These are phyloP conservation scores for Suillia variegata DNA, from an alignment of 2,888 invertebrate species.

Conservation along the genomic window DNA sequence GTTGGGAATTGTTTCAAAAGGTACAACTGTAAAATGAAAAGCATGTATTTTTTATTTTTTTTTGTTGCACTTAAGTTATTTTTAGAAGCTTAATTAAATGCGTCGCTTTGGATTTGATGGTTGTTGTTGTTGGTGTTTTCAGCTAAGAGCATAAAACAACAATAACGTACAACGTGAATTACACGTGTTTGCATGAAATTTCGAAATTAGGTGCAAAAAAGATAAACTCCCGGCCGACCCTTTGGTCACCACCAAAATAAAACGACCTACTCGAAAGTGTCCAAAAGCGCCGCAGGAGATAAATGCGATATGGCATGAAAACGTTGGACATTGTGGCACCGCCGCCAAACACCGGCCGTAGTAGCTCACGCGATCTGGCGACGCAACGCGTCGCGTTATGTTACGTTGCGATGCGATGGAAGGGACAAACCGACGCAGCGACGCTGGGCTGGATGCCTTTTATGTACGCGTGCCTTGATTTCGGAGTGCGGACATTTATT, in stretches of 20 bases:
- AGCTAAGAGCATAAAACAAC: not conserved
- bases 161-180: not conserved
- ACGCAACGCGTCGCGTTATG: too few relatives aligned
- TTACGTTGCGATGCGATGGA: too few relatives aligned
- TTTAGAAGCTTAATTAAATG: not conserved
- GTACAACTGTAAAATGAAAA: too few relatives aligned
- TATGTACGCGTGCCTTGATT: not conserved
- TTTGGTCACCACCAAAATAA: too few relatives aligned
- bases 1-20: too few relatives aligned
- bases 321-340: not conserved
- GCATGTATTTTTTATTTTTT: too few relatives aligned
- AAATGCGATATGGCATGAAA: not conserved
- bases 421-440: too few relatives aligned
- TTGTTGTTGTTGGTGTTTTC: not conserved
- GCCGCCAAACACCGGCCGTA: not conserved
- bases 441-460: not conserved
- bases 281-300: constrained; percentile 2
- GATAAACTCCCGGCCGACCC: too few relatives aligned
- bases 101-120: not conserved
- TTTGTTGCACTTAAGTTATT: too few relatives aligned
- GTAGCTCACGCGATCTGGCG: not conserved
- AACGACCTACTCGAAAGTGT: not conserved
- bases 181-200: constrained; percentile 1
- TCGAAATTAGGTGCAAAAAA: not conserved
- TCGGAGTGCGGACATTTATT: constrained; percentile 35